Evolutionary conservation across 2,888 invertebrate species (phyloP), one percentile per base, ranked within the genome.

Genomic region (Lottia gigantea): DNA sequence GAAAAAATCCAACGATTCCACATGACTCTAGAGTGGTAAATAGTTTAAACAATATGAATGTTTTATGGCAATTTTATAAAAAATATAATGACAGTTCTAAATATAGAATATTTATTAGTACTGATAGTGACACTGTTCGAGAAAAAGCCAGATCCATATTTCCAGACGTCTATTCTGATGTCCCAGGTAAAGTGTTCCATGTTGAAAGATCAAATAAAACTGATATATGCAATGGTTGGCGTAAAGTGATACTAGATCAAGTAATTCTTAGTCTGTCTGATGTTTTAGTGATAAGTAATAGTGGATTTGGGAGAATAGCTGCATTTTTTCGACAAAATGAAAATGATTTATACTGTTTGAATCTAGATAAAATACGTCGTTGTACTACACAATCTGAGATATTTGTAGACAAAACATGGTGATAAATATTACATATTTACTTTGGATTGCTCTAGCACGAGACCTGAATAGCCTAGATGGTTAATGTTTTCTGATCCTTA

Each of bases 141-240:
- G 55, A 68, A 2, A 74, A 78, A 23, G 79, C 74, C 12, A 67
- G 63, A 16, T 62, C 67, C 15, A 14, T 74, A 66, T 78, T 73
- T 55, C 75, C 74, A 11, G 62, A 64, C 12, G 70, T 74, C 23
- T 67, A 70, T 2, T 49, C 77, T 8, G 74, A 75, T 40, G 66
- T 77, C 8, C 68, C 71, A n/a, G 79, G 79, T n/a, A 71, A 76
- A 15, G 71, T 79, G 14, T 72, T 76, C 65, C 79, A 79, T 47
- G 73, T 76, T n/a, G 79, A 79, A 45, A 70, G 68, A 46, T 63
- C 67, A 0, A 40, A 46, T 1, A 68, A 71, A 15, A 46, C 31
- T 26, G 66, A 72, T 55, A 64, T 66, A 25, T 76, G 76, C 64
- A 68, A 55, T 4, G 76, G 71, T 0, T 40, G 73, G 23, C 69